Evolutionary conservation across 1,140 invertebrate genomes (phyloP), one percentile per base, ranked within the genome.

Genomic region (Bombus superbus): DNA sequence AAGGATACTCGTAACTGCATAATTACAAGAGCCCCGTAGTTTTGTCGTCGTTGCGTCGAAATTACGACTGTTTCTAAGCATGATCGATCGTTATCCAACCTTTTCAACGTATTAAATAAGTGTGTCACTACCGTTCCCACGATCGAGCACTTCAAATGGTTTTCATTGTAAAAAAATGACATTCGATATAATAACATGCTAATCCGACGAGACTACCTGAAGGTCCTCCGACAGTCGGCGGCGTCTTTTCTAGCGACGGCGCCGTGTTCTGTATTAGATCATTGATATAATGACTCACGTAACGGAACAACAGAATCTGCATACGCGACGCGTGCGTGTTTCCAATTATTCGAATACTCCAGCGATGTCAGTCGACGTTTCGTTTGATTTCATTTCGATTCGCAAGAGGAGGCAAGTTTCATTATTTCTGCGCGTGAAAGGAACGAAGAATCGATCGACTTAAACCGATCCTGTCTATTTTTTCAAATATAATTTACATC

Each of bases 121-220:
- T 84, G 68, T 84, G 83, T 84, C 83, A 84, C 66, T 84, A 72
- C 76, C 83, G 83, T 84, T 84, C 83, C 68, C 83, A 84, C 83
- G 83, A 72, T 84, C 47, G 47, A 57, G 32, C 75, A 57, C 53
- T 42, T 84, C 82, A 72, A 47, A 59, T 40, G 25, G 25, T 32
- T 28, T 78, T 69, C 82, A 62, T 80, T 77, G 74, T 83, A 68
- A 82, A 77, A 75, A 79, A 47, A 53, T 84, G 83, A 80, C 83
- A 80, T 84, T 84, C 83, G 83, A 80, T 84, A 59, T 84, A 84
- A 84, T 84, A 84, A 84, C 76, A 84, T 79, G 83, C 66, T 84
- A 79, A 84, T 79, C 66, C 47, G 25, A 44, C 42, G 62, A 77
- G 81, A 57, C 62, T 47, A 1, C 2, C 25, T 11, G 83, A 84